Evolutionary conservation across 2,113 vertebrate species (phyloP), one percentile per base, ranked within the genome.

Genomic region (Scartelaos histophorus): DNA sequence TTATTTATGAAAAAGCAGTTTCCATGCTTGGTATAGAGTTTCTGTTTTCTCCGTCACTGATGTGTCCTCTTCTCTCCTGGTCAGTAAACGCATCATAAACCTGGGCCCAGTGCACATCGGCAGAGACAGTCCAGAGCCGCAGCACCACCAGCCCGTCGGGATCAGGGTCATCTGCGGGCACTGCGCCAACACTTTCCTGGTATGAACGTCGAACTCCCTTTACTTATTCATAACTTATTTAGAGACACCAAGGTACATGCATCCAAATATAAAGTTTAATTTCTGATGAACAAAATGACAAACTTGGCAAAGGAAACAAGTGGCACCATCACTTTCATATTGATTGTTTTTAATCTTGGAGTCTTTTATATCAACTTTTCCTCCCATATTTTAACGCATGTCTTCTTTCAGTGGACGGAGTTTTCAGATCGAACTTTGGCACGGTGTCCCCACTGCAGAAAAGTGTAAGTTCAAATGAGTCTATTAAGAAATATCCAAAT

Each of bases 371-470:
- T 38, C 0, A 5, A 43, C 10, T 43, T 43, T 43, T 10, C 10
- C 38, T 1, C 7, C 7, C 38, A 43, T 43, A 43, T 43, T 43
- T 43, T 43, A 43, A 43, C 38, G 10, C 38, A 43, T 9, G 12
- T 66, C 11, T 51, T 17, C 22, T 74, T 56, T n/a, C 76, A 96
- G 95, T 97, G 95, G 95, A 95, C 94, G 1, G 95, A 95, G 82
- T 94, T 96, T 87, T 95, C 95, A 53, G 95, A 95, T 84, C 87
- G 93, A 69, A 96, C 95, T 1, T 82, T 96, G 85, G 94, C 94
- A n/a, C 92, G 95, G 49, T 97, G 95, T 86, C 95, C 95, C 2
- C 95, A 96, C 90, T 97, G 95, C 90, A 86, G 93, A 22, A 96
- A 96, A 93, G 95, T 97, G 95, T 96, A 86, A 93, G 83, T 67